A percentile compares a stretch with the other conserved stretches of the same genome.
Conservation (phyloP, 2,113 vertebrate species). For the Myanophis thanlyinensis region DNA sequence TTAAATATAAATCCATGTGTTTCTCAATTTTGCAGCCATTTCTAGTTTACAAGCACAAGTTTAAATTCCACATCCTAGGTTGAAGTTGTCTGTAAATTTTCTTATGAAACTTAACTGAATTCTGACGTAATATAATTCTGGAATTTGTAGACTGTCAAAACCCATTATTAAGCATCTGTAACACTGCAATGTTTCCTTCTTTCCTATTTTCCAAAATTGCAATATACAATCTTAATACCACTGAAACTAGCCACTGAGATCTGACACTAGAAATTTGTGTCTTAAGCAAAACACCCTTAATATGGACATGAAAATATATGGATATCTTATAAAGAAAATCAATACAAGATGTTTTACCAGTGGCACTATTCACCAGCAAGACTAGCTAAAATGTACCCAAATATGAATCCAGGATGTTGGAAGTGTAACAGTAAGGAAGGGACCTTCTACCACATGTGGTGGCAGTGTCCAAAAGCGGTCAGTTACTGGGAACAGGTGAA, state of each 20-base stretch:
- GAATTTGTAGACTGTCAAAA: constrained; percentile 40
- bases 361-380: no score
- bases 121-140: constrained; percentile 29
- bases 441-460: no score
- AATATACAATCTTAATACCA: constrained; percentile 60
- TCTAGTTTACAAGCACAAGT: constrained; percentile 26
- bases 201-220: constrained; percentile 51
- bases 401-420: no score
- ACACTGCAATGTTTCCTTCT: constrained; percentile 35
- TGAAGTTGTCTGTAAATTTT: not conserved
- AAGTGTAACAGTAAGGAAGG: no score
- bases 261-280: constrained; percentile 12
- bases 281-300: not conserved
- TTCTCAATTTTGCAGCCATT: constrained; percentile 33
- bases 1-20: constrained; percentile 34
- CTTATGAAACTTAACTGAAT: constrained; percentile 37
- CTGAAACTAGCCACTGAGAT: constrained; percentile 41
- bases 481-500: no score
- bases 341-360: no score
- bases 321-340: no score
- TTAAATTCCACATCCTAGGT: constrained; percentile 9
- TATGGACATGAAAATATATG: not conserved
- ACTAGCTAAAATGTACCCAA: no score
- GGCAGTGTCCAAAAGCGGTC: no score
- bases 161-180: constrained; percentile 65